A percentile compares a stretch with the other conserved stretches of the same genome.
Evolutionary conservation across 2,888 invertebrate species (phyloP).

Genomic region (Ypsolopha scabrella): DNA sequence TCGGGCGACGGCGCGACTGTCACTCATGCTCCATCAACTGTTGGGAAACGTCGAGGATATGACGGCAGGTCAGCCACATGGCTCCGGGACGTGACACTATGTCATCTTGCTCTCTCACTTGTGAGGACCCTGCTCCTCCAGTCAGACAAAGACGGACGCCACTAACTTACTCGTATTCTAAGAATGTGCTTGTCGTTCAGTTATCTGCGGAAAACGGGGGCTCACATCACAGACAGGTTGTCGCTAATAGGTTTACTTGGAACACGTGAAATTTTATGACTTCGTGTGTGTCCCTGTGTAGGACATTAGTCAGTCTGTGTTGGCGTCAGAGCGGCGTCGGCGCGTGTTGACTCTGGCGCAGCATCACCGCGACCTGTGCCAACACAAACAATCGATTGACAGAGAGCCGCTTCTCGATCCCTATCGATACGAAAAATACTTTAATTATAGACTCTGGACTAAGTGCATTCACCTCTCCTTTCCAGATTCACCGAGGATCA

Average conservation of each 20-base stretch:
- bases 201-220: conserved; percentile 51
- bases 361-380: conserved; percentile 26
- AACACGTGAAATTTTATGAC: conserved; percentile 51
- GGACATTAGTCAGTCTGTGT: conserved; percentile 49
- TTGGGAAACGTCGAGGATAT: conserved; percentile 59
- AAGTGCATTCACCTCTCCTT: conserved; percentile 49
- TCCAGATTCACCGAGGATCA: conserved; percentile 63
- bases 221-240: conserved; percentile 60
- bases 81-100: conserved; percentile 53
- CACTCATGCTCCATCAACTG: conserved; percentile 70
- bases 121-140: conserved; percentile 36
- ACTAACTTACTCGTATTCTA: conserved; percentile 33
- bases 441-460: conserved; percentile 48
- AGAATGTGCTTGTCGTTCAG: conserved; percentile 41
- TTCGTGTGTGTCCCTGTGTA: conserved; percentile 55
- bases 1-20: conserved; percentile 43
- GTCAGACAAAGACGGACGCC: conserved; percentile 54
- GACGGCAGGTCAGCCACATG: conserved; percentile 65
- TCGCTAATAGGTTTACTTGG: conserved; percentile 63
- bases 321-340: conserved; percentile 35
- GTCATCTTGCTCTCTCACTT: conserved; percentile 57
- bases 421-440: conserved; percentile 35
- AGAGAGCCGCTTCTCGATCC: conserved; percentile 28
- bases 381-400: conserved; percentile 49
- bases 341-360: conserved; percentile 42